These are phyloP conservation scores for Sinonovacula constricta DNA, from an alignment of 1,140 invertebrate genomes.

Conservation along the genomic window DNA sequence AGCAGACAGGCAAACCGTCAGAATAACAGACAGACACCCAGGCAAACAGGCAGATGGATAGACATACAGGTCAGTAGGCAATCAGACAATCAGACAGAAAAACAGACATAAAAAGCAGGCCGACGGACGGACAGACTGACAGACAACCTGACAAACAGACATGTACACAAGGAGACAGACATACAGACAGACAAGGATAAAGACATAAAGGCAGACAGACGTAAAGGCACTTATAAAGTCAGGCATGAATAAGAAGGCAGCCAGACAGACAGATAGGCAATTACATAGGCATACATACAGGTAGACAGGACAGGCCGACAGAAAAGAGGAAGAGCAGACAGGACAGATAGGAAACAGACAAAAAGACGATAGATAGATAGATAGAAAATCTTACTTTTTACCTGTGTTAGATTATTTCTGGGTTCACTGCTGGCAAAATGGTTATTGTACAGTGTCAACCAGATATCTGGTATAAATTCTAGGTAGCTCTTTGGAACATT, in stretches of 20 bases:
- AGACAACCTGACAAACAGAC: slow-evolving; percentile 6
- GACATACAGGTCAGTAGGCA: no score
- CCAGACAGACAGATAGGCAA: slow-evolving; percentile 6
- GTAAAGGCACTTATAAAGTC: background rate
- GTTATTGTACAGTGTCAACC: no score
- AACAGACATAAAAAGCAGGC: background rate
- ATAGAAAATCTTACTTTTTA: no score
- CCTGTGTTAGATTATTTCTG: no score
- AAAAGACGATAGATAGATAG: slow-evolving; percentile 10
- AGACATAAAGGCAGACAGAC: slow-evolving; percentile 9
- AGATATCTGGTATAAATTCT: no score
- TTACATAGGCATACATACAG: slow-evolving; percentile 2
- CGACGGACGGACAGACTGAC: slow-evolving; percentile 1
- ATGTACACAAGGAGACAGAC: background rate
- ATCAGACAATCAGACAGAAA: background rate
- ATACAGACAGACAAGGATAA: slow-evolving; percentile 2
- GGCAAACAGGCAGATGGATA: no score
- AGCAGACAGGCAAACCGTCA: background rate
- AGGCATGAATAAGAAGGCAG: background rate
- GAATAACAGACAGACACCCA: background rate
- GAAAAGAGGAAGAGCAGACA: background rate
- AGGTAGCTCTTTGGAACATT: no score
- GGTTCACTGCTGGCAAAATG: no score
- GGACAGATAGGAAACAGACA: background rate
- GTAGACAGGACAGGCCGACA: slow-evolving; percentile 9